A percentile compares a stretch with the other conserved stretches of the same genome.
These are phyloP conservation scores for Psylliodes chrysocephalus DNA, from an alignment of 2,888 invertebrate genomes.

Conservation along the genomic window DNA sequence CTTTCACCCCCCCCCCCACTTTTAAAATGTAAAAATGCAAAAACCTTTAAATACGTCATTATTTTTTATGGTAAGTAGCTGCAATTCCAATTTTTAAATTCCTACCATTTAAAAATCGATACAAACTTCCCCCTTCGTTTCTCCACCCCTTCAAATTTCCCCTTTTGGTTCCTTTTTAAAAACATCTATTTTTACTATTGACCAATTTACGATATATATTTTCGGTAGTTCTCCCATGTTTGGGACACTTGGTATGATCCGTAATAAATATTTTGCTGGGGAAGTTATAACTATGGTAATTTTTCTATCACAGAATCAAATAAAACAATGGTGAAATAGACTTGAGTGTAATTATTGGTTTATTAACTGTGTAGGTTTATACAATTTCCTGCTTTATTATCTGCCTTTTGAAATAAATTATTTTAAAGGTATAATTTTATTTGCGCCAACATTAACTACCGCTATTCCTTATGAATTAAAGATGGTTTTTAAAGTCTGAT, in stretches of 20 bases:
- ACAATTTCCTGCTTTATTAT: conserved; percentile 12
- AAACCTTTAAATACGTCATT: too few relatives aligned
- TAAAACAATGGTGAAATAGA: conserved; percentile 11
- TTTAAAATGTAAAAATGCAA: too few relatives aligned
- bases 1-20: too few relatives aligned
- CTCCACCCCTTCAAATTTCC: too few relatives aligned
- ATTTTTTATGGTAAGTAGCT: too few relatives aligned
- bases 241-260: neutral
- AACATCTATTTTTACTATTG: too few relatives aligned
- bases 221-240: too few relatives aligned
- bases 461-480: conserved; percentile 8
- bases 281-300: conserved; percentile 4
- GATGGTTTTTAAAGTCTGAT: neutral
- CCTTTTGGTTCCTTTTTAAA: too few relatives aligned
- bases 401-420: conserved; percentile 3
- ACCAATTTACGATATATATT: too few relatives aligned
- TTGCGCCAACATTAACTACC: neutral
- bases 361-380: conserved; percentile 12
- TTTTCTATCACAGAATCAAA: neutral
- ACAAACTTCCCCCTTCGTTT: too few relatives aligned
- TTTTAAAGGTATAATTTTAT: conserved; percentile 10
- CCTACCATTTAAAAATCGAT: too few relatives aligned
- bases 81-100: too few relatives aligned
- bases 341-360: neutral
- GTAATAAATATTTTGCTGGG: neutral